Conservation (phyloP, 1,140 invertebrate species). For the Drosophila nebulosa region DNA sequence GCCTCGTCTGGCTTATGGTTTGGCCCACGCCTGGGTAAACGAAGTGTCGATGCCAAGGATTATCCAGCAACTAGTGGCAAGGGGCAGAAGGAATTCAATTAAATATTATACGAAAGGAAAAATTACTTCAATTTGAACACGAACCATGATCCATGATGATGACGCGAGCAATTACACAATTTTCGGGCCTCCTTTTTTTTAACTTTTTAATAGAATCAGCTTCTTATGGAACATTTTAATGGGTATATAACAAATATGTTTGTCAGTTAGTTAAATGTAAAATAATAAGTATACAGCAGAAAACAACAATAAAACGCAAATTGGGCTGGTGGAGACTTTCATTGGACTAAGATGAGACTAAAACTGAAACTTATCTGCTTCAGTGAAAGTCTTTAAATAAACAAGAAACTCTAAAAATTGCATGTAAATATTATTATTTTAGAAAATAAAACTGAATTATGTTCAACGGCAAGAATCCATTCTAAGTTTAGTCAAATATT, state of each 20-base stretch:
- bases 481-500: constrained; percentile 15
- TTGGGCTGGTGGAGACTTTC: constrained; percentile 71
- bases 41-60: constrained; percentile 58
- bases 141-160: constrained; percentile 1
- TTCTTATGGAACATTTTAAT: constrained; percentile 47
- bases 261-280: constrained; percentile 33
- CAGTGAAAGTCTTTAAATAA: constrained; percentile 28
- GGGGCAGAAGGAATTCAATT: constrained; percentile 67
- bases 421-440: constrained; percentile 28
- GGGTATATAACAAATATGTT: constrained; percentile 44
- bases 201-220: constrained; percentile 30
- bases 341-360: constrained; percentile 11
- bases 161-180: neutral
- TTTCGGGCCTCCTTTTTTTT: constrained; percentile 7
- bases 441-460: constrained; percentile 6
- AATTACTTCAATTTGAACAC: neutral
- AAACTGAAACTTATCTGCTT: constrained; percentile 11
- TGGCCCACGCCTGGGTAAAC: constrained; percentile 82
- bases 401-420: constrained; percentile 4
- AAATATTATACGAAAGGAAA: constrained; percentile 5
- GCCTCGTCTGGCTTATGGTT: constrained; percentile 83
- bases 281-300: neutral
- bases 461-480: constrained; percentile 12
- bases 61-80: constrained; percentile 24
- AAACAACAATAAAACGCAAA: neutral